Percentiles rank a stretch among this genome's conserved stretches.
Evolutionary conservation across 1,140 invertebrate species (phyloP).

Genomic region (Cepaea nemoralis): DNA sequence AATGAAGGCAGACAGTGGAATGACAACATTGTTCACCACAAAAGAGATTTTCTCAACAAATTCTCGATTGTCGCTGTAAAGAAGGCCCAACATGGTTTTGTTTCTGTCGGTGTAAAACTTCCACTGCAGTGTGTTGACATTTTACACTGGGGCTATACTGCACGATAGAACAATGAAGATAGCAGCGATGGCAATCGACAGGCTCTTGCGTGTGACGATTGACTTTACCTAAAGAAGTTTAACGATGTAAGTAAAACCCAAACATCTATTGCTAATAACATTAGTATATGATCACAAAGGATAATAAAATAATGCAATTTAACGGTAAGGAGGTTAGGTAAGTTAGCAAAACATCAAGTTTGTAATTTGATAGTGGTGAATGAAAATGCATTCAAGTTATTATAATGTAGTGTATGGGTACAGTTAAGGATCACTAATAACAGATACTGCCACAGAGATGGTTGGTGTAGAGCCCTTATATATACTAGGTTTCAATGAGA

Average conservation of each 20-base stretch:
- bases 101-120: not conserved
- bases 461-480: too few species aligned
- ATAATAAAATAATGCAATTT: too few species aligned
- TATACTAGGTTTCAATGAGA: too few species aligned
- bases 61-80: not conserved
- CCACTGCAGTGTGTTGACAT: not conserved
- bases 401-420: too few species aligned
- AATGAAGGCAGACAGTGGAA: not conserved
- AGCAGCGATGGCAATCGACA: not conserved
- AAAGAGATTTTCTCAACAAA: not conserved
- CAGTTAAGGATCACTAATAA: too few species aligned
- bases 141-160: not conserved
- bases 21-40: not conserved
- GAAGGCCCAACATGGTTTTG: conserved; percentile 7
- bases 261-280: too few species aligned
- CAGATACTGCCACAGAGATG: too few species aligned
- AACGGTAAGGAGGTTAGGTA: too few species aligned
- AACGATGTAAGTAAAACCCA: not conserved
- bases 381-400: too few species aligned
- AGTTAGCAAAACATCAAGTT: too few species aligned
- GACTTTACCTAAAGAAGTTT: not conserved
- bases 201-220: not conserved
- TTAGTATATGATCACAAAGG: too few species aligned
- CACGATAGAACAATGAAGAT: not conserved
- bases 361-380: too few species aligned